Evolutionary conservation across 2,113 vertebrate genomes (phyloP), one percentile per base, ranked within the genome.

Genomic region (Girardinichthys multiradiatus): DNA sequence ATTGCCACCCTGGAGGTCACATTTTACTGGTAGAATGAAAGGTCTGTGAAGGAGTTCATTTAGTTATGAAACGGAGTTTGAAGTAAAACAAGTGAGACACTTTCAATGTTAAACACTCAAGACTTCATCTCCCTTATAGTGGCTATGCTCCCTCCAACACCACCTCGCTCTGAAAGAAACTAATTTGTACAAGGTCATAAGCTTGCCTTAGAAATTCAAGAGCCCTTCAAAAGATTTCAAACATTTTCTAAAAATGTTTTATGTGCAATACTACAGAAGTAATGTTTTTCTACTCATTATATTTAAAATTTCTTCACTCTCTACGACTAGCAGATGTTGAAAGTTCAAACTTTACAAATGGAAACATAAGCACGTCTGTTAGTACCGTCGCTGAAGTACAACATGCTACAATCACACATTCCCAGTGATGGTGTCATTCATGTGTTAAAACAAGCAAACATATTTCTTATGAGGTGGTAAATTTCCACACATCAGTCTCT

Each of bases 141-240:
- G 39, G 64, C 17, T 35, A 63, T 6, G 66, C 27, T 4, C 42
- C 39, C 39, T 14, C 3, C 0, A 3, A 1, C 42, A 0, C 42
- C 42, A 12, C 13, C 68, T 78, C 57, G 58, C 30, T 57, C 67
- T 75, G 74, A 29, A 2, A 30, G 37, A 76, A 76, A 27, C 39
- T 33, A 70, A 60, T 66, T 62, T 31, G 60, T 67, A n/a, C 80
- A 88, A 89, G 89, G 85, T 86, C 74, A 78, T 8, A 30, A 72
- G 81, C 76, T 78, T 27, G 70, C 72, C 73, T 85, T 72, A 31
- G 31, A 78, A 42, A 72, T 72, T 87, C n/a, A 0, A 88, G 70
- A 76, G 82, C 10, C 14, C 74, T 39, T 70, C 28, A 26, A 57
- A 48, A 65, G 66, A 54, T 54, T n/a, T 54, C 21, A n/a, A 54